Base-by-base conservation (phyloP, 2,888 invertebrate genomes). In the Pardosa pseudoannulata region DNA sequence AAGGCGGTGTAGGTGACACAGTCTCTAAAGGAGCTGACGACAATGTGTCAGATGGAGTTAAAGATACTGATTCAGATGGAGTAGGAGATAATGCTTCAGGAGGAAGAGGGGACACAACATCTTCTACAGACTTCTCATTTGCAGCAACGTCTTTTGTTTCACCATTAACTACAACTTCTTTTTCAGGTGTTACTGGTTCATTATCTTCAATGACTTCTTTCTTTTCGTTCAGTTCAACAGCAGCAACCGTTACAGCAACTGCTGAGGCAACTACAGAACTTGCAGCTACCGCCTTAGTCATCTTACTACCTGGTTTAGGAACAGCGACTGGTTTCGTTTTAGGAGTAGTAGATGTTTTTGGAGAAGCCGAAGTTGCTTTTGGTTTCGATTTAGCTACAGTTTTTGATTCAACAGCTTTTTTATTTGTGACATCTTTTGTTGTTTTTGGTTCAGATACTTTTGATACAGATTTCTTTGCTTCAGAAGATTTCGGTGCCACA, bases 221-320 rank as follows among this genome's bases (percentile, higher is more conserved):
- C 41, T 78, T 70, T 46, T 87, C 82, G 23, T 80, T 91, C 93
- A 19, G 93, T 93, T 79, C 92, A 92, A 19, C 93, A 93, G 87
- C 93, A 93, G 88, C 94, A 92, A 65, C 92, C 94, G 89, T 92
- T 93, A 41, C 93, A 93, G 73, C 92, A 90, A 91, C 93, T 50
- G 89, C 93, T 93, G 89, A 94, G 93, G 89, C 92, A 93, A 0
- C 91, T 93, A 64, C 91, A 93, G 36, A 92, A 93, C 0, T 92
- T 93, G 79, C 93, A 93, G 88, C 93, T 93, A 88, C 93, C 92
- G 85, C 90, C 67, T 80, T 87, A 3, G 87, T 76, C 72, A 87
- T 62, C 50, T 80, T 87, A 29, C 76, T 72, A 9, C 64, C 75
- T 0, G 74, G 36, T 29, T 78, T 79, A 19, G 81, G 28, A 28